Evolutionary conservation across 2,113 vertebrate genomes (phyloP).

Genomic region (Syrrhaptes paradoxus): DNA sequence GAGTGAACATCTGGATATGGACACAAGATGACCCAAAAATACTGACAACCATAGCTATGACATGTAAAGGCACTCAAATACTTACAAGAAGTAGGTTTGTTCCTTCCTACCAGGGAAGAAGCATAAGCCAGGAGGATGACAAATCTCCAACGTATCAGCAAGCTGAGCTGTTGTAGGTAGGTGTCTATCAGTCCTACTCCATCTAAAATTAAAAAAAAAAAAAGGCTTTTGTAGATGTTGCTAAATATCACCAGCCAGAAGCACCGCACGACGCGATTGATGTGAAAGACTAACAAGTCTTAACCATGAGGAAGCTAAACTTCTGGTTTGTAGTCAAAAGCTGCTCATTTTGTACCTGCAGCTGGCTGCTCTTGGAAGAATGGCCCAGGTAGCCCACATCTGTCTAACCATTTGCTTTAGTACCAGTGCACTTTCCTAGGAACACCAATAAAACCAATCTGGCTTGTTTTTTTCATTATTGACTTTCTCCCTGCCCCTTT

Average conservation of each 20-base stretch:
- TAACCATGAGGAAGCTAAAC: not conserved
- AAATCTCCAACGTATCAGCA: not conserved
- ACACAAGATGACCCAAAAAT: not conserved
- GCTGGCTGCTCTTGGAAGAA: not conserved
- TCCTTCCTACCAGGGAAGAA: not conserved
- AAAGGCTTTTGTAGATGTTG: not conserved
- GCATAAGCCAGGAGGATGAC: not conserved
- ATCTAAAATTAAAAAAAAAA: not conserved
- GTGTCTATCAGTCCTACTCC: not conserved
- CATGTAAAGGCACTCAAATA: not conserved
- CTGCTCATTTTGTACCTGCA: not conserved
- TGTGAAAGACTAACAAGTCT: not conserved
- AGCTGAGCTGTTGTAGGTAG: not conserved
- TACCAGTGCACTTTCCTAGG: not conserved
- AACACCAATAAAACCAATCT: not conserved
- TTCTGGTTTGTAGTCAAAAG: not conserved
- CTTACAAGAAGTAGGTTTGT: not conserved
- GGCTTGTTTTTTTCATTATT: not conserved
- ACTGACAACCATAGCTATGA: not conserved
- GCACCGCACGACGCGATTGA: not conserved
- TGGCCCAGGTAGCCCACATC: not conserved
- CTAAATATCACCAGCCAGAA: not conserved
- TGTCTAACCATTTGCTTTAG: not conserved
- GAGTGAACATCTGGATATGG: not conserved
- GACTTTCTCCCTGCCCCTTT: too few relatives aligned